Evolutionary conservation across 2,888 invertebrate species (phyloP), one percentile per base, ranked within the genome.

Genomic region (Ceriagrion tenellum): DNA sequence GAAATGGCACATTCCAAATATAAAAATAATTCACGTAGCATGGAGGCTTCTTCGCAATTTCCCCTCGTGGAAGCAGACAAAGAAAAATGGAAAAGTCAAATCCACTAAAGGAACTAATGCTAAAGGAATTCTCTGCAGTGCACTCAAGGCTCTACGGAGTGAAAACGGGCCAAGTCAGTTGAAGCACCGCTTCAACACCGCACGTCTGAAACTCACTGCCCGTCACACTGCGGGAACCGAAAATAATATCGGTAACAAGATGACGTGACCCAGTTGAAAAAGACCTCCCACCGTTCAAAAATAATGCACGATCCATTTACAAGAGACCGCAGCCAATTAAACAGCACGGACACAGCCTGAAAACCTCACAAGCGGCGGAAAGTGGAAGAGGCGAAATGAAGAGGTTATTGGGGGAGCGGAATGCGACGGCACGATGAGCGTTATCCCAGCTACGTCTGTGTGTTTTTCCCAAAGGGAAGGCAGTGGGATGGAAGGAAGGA

Each of bases 281-380:
- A 63, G 63, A 35, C 81, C 30, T 35, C 12, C 81, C 91, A 69
- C 40, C 1, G 59, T 69, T 40, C 35, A 74, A 40, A 69, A 93
- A 93, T 23, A 74, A 74, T 69, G 35, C 91, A 93, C 23, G 69
- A 47, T n/a, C 93, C 74, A 93, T 69, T 93, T 69, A 93, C 69
- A 74, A 47, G 47, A 69, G 47, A 74, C 47, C 69, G 47, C 47
- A 26, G n/a, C 93, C 93, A 93, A 93, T 93, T 93, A 93, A 93
- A 81, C 12, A 35, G 12, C 30, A 13, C 12, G n/a, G 30, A 35
- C 81, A 35, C 81, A 3, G 55, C 26, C 40, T 26, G 23, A 26
- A 10, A 35, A 40, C 18, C 18, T 18, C 23, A n/a, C 13, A 30
- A 35, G 59, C 63, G 59, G 59, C 23, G 35, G 30, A 81, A 81